phyloP scores from a whole-genome alignment of 2,113 vertebrate genomes.

The Carassius auratus region DNA sequence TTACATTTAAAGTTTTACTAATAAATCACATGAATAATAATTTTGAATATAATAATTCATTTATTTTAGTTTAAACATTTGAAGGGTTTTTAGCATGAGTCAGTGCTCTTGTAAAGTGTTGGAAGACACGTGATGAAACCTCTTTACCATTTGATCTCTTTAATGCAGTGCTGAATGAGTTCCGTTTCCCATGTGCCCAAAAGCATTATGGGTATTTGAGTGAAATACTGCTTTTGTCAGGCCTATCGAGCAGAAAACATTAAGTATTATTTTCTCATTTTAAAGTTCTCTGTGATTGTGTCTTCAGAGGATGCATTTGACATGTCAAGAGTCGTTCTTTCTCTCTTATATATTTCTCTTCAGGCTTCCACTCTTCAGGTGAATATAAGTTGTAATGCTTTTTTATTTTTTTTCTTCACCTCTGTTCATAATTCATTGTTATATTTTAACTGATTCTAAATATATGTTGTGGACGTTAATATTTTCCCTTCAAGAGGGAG shows the following conservation, averaged over 20 bases:
- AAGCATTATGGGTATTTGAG: conserved; percentile 31
- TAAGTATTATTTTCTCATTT: conserved; percentile 16
- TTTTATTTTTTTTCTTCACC: not conserved
- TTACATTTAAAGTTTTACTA: too few relatives aligned
- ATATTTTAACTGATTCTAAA: too few relatives aligned
- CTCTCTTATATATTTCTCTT: too few relatives aligned
- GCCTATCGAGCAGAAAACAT: not conserved
- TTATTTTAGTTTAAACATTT: not conserved
- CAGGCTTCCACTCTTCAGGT: not conserved
- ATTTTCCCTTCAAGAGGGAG: not conserved
- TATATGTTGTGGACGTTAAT: too few relatives aligned
- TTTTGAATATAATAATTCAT: not conserved
- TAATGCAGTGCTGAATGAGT: not conserved
- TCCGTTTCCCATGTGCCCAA: not conserved
- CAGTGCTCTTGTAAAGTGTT: not conserved
- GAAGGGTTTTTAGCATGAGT: not conserved
- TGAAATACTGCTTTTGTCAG: conserved; percentile 29
- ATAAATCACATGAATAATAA: not conserved
- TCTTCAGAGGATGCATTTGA: too few relatives aligned
- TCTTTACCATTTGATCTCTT: conserved; percentile 1
- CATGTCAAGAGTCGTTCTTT: too few relatives aligned
- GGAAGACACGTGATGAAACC: not conserved
- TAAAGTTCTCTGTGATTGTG: not conserved
- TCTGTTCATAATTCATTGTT: too few relatives aligned
- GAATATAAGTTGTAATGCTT: not conserved